Conservation (phyloP, 1,140 invertebrate species). For the Apis cerana region DNA sequence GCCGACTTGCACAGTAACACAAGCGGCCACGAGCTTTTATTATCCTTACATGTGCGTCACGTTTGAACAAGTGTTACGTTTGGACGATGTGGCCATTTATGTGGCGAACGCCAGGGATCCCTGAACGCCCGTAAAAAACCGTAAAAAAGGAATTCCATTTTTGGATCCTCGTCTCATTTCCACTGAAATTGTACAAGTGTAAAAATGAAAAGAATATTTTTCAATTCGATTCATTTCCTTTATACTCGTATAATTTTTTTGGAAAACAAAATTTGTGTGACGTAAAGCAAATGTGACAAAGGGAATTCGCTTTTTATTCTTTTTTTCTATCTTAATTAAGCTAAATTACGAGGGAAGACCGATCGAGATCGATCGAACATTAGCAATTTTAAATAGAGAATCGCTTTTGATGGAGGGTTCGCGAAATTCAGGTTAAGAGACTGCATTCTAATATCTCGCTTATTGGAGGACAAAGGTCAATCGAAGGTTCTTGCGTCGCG, state of each 20-base stretch:
- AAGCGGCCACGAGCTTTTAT: constrained; percentile 8
- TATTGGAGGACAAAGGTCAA: neutral
- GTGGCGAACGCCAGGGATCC: neutral
- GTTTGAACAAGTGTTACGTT: constrained; percentile 39
- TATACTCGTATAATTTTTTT: too few relatives aligned
- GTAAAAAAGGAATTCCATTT: constrained; percentile 2
- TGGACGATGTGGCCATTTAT: constrained; percentile 29
- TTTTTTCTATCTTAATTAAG: too few relatives aligned
- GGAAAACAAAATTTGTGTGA: neutral
- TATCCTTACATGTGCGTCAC: neutral
- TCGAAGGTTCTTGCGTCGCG: neutral
- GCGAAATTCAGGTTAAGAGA: neutral
- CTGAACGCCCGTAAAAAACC: neutral
- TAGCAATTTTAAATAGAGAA: neutral
- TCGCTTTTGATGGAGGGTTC: neutral
- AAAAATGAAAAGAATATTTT: neutral
- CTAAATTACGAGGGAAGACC: neutral
- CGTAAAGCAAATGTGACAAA: too few relatives aligned
- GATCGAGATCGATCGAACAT: neutral
- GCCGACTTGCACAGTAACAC: neutral
- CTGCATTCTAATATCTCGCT: neutral
- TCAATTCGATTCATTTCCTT: too few relatives aligned
- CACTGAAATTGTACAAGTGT: neutral
- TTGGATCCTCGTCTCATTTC: neutral
- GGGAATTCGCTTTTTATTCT: too few relatives aligned